Conservation (phyloP, 2,113 vertebrate species). For the Bufo bufo region DNA sequence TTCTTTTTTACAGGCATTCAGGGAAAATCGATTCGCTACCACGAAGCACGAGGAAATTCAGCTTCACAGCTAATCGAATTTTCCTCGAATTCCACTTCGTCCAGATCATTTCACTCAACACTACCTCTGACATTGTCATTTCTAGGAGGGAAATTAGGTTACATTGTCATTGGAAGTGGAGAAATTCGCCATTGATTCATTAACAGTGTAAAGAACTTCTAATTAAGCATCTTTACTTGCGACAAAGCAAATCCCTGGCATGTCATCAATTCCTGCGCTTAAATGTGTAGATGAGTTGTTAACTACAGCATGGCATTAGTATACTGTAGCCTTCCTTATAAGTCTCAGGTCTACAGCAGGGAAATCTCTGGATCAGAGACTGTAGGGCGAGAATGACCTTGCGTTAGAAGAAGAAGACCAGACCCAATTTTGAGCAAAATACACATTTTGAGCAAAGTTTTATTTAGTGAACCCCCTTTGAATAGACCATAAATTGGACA, state of each 20-base stretch:
- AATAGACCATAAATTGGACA: no score
- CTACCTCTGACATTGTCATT: background rate
- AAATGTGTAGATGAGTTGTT: background rate
- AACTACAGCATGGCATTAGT: background rate
- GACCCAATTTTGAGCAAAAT: no score
- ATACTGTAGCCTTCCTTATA: background rate
- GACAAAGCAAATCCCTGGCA: background rate
- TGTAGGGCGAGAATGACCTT: background rate
- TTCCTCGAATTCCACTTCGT: no score
- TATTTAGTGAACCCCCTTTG: no score
- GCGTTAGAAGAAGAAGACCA: no score
- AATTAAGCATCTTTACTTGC: background rate
- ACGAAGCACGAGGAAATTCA: no score
- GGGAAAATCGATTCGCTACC: no score
- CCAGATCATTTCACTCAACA: no score
- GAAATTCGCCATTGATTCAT: background rate
- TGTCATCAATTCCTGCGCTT: background rate
- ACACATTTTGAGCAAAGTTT: no score
- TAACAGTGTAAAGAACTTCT: background rate
- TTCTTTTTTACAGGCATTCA: no score
- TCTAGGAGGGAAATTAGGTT: background rate
- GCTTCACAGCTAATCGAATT: no score
- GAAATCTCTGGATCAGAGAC: background rate
- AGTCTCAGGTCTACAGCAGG: background rate
- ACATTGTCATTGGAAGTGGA: constrained; percentile 1